A percentile compares a stretch with the other conserved stretches of the same genome.
Conservation (phyloP, 1,140 invertebrate genomes). For the Atta texana region DNA sequence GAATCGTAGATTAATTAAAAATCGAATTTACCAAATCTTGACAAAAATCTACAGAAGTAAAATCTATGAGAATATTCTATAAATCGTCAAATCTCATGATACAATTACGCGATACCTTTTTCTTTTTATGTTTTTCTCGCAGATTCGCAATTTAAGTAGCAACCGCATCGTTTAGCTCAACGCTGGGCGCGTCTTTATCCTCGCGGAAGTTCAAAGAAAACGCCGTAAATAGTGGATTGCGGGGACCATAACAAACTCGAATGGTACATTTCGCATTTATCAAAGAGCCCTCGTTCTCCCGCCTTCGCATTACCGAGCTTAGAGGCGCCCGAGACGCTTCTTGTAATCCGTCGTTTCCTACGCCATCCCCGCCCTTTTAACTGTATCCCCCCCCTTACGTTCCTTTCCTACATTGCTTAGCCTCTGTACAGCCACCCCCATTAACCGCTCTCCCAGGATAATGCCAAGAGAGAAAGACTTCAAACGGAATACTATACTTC, state of each 20-base stretch:
- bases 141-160: constrained; percentile 56
- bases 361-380: constrained; percentile 35
- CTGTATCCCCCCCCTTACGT: background rate
- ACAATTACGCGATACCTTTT: constrained; percentile 19
- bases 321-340: constrained; percentile 74
- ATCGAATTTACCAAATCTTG: background rate
- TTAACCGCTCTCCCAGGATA: constrained; percentile 70
- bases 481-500: constrained; percentile 74
- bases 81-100: constrained; percentile 21
- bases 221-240: constrained; percentile 75
- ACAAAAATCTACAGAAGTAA: background rate
- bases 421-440: constrained; percentile 51
- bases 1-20: background rate
- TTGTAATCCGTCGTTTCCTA: constrained; percentile 75
- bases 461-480: constrained; percentile 71
- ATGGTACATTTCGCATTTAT: constrained; percentile 78
- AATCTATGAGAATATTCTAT: background rate
- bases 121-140: constrained; percentile 42
- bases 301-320: constrained; percentile 74
- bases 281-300: constrained; percentile 75
- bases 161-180: constrained; percentile 72
- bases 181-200: constrained; percentile 60
- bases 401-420: background rate
- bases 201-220: constrained; percentile 75
- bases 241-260: constrained; percentile 76